phyloP scores from a whole-genome alignment of 2,888 invertebrate genomes.

The Mythimna loreyi region DNA sequence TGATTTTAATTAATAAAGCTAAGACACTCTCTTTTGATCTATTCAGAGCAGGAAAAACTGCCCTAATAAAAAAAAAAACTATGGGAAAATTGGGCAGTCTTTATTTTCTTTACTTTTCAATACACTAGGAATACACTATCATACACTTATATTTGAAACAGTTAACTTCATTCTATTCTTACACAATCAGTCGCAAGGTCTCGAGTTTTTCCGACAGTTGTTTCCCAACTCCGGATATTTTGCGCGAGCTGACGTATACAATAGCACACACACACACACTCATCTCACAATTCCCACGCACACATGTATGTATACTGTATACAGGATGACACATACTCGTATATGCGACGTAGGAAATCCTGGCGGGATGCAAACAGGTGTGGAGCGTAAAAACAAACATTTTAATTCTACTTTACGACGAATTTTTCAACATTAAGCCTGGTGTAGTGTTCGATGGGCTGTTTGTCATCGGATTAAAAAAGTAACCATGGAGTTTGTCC shows the following conservation, averaged over 20 bases:
- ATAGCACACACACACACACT: not conserved
- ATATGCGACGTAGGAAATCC: slow-evolving; percentile 25
- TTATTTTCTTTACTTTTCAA: not conserved
- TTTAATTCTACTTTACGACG: slow-evolving; percentile 17
- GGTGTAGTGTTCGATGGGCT: not conserved
- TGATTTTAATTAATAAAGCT: too few species aligned
- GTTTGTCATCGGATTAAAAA: slow-evolving; percentile 2
- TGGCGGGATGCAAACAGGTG: slow-evolving; percentile 43
- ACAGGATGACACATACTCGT: not conserved
- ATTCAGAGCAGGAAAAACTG: too few species aligned
- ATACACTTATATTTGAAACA: not conserved
- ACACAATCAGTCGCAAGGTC: not conserved
- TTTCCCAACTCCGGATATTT: slow-evolving; percentile 9
- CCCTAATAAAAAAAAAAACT: too few species aligned
- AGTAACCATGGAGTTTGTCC: too few species aligned
- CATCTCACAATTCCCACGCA: not conserved
- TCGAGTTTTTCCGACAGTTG: not conserved
- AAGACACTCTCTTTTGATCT: too few species aligned
- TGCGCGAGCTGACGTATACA: slow-evolving; percentile 14
- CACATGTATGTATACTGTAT: too few species aligned
- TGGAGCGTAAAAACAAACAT: slow-evolving; percentile 21
- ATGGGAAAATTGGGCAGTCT: not conserved
- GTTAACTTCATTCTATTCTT: too few species aligned
- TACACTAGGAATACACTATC: not conserved
- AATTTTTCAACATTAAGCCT: not conserved